Evolutionary conservation across 2,888 invertebrate genomes (phyloP), one percentile per base, ranked within the genome.

Genomic region (Petrolisthes cinctipes): DNA sequence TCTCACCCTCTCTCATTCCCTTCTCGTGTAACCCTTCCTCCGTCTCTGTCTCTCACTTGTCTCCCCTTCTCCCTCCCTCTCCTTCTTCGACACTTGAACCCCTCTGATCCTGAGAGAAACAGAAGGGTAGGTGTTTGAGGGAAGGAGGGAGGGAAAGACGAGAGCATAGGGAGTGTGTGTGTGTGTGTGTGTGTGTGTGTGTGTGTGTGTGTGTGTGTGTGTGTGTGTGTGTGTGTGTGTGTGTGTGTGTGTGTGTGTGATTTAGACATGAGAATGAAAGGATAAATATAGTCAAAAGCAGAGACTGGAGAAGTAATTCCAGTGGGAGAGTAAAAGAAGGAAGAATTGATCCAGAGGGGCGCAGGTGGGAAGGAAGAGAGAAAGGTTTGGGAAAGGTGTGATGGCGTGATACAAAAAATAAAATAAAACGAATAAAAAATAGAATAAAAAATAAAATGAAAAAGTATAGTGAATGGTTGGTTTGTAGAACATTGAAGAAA

Each of bases 201-300:
- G 4, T 71, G 71, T 71, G 71, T 71, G 4, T 71, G 71, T 71
- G 71, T n/a, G 14, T 71, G 71, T 71, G 71, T 71, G 71, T 71
- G 71, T 71, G 71, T 71, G 71, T 71, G 71, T n/a, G 71, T n/a
- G 71, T 71, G 71, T 71, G 71, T 71, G 71, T 3, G 14, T 17
- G 71, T 1, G 71, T 6, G n/a, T 71, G 17, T 17, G 17, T 6
- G 71, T 71, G 11, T 71, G 71, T 71, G n/a, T 6, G 6, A 4
- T 71, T 17, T 37, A 37, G 37, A 37, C 37, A 37, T 37, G 37
- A 37, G 37, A 37, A 37, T 37, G 37, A 37, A 37, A 37, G 37
- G 37, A 37, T 37, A 37, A 37, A 37, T 37, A 37, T 37, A 37
- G 37, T 37, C 37, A 37, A 2, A 37, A 37, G 37, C 37, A 37